Conservation (phyloP, 2,113 vertebrate genomes). For the Dendrocopos noguchii region DNA sequence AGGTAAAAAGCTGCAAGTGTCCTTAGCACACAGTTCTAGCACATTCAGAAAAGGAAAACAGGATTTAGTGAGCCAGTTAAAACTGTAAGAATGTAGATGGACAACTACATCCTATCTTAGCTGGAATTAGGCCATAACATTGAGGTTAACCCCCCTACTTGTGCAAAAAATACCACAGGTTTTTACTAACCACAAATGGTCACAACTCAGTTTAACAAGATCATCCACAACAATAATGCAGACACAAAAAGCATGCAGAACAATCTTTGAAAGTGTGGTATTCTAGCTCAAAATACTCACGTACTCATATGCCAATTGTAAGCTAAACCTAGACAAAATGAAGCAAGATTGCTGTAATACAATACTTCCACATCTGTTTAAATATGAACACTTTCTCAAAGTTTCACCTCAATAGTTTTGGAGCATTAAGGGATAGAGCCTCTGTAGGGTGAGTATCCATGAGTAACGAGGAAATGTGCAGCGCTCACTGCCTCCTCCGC, state of each 20-base stretch:
- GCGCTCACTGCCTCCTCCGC: neutral
- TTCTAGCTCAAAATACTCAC: neutral
- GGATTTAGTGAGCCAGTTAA: slow-evolving; percentile 18
- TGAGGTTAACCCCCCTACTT: slow-evolving; percentile 40
- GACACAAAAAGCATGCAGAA: neutral
- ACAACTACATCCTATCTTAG: slow-evolving; percentile 25
- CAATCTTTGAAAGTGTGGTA: neutral
- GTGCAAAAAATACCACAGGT: slow-evolving; percentile 33
- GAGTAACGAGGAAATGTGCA: slow-evolving; percentile 10
- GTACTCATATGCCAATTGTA: neutral
- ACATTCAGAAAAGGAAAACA: neutral
- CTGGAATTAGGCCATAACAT: slow-evolving; percentile 40
- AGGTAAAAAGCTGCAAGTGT: neutral
- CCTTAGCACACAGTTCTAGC: neutral
- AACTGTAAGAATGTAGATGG: slow-evolving; percentile 6
- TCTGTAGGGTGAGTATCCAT: neutral
- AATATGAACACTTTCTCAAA: slow-evolving; percentile 7
- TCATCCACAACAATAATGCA: slow-evolving; percentile 24
- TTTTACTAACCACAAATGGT: slow-evolving; percentile 44
- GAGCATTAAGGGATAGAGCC: neutral
- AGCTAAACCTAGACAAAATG: neutral
- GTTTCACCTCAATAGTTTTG: slow-evolving; percentile 21
- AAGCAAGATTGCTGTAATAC: neutral
- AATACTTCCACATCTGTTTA: neutral
- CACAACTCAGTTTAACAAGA: neutral